Percentiles rank a stretch among this genome's conserved stretches.
phyloP scores from a whole-genome alignment of 2,888 invertebrate genomes.

The Erebia aethiops region DNA sequence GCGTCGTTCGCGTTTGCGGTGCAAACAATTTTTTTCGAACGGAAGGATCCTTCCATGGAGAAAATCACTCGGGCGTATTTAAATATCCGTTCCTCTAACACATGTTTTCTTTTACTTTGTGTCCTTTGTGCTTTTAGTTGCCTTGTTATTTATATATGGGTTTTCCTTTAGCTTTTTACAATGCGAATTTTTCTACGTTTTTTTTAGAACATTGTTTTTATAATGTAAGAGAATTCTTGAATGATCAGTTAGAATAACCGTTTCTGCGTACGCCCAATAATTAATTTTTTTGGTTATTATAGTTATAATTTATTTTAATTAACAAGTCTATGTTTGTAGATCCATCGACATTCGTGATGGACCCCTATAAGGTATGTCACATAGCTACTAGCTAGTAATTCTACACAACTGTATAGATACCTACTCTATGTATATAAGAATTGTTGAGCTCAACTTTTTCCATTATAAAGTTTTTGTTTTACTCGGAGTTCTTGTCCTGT shows the following conservation, averaged over 20 bases:
- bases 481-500: conserved; percentile 8
- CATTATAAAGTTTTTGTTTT: conserved; percentile 27
- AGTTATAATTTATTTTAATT: no score
- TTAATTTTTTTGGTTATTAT: no score
- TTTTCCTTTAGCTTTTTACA: no score
- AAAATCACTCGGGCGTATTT: background rate
- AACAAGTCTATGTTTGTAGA: no score
- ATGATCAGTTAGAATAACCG: no score
- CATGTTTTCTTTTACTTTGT: background rate
- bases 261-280: no score
- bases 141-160: background rate
- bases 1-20: background rate
- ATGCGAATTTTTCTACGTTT: no score
- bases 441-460: conserved; percentile 17
- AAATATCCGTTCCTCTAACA: background rate
- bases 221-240: no score
- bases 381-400: background rate
- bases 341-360: no score
- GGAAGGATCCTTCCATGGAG: background rate
- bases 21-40: background rate
- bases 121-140: conserved; percentile 17
- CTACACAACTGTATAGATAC: background rate
- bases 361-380: background rate
- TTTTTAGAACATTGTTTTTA: no score
- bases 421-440: conserved; percentile 2